A percentile compares a stretch with the other conserved stretches of the same genome.
phyloP scores from a whole-genome alignment of 2,113 vertebrate genomes.

The Formicarius rufipectus region DNA sequence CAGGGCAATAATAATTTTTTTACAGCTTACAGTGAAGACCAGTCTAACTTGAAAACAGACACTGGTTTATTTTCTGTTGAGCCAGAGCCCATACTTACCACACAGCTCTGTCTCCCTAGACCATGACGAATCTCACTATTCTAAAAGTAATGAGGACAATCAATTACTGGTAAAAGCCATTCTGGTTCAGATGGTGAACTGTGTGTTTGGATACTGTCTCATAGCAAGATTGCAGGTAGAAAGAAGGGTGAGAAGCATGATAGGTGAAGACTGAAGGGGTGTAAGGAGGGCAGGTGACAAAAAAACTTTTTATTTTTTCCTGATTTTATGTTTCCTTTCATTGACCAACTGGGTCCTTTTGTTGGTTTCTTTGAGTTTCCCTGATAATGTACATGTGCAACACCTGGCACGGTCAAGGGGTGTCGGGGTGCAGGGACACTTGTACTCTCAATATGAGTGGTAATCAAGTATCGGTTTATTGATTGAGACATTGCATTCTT shows the following conservation, averaged over 20 bases:
- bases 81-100: not conserved
- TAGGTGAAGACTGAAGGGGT: not conserved
- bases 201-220: not conserved
- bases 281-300: not conserved
- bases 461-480: too few species aligned
- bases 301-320: not conserved
- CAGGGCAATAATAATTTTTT: not conserved
- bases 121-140: not conserved
- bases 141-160: not conserved
- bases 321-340: not conserved
- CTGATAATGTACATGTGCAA: not conserved
- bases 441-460: too few species aligned
- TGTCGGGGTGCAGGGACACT: too few species aligned
- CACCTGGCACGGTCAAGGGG: rapidly evolving
- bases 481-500: too few species aligned
- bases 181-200: not conserved
- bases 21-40: not conserved
- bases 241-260: not conserved
- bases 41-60: not conserved
- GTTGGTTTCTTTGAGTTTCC: not conserved
- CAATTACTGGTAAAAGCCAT: not conserved
- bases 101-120: not conserved
- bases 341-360: not conserved
- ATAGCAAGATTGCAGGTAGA: not conserved
- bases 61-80: not conserved